Percentiles rank a stretch among this genome's conserved stretches.
phyloP scores from a whole-genome alignment of 2,113 vertebrate genomes.

The Thinocorus orbignyianus region DNA sequence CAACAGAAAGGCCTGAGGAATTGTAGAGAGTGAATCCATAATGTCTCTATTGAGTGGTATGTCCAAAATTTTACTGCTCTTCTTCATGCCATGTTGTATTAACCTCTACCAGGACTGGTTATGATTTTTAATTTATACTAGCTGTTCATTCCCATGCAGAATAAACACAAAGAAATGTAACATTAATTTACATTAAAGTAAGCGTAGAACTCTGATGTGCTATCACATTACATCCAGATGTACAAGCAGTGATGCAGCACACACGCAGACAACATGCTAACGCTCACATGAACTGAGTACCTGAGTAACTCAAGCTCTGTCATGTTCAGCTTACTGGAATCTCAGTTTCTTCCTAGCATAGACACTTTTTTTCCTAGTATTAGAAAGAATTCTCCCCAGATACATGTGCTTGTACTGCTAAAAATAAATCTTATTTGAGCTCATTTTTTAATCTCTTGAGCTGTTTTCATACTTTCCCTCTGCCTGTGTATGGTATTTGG shows the following conservation, averaged over 20 bases:
- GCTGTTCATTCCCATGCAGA: neutral
- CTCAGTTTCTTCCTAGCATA: neutral
- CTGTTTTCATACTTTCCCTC: neutral
- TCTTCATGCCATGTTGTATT: neutral
- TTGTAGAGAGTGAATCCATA: neutral
- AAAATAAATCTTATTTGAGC: constrained; percentile 13
- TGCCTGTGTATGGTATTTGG: neutral
- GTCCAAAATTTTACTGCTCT: neutral
- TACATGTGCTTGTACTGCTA: neutral
- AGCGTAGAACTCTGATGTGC: neutral
- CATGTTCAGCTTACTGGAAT: neutral
- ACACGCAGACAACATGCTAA: neutral
- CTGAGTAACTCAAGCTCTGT: neutral
- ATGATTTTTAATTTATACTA: neutral
- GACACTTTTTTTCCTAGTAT: neutral
- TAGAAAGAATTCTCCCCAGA: neutral
- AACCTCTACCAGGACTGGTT: neutral
- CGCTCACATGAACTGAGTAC: neutral
- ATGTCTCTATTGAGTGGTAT: neutral
- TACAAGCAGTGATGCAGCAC: neutral
- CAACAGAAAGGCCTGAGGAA: neutral
- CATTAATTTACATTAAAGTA: neutral
- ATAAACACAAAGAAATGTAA: neutral
- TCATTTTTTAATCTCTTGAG: constrained; percentile 10
- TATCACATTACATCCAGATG: neutral